Conservation (phyloP, 2,113 vertebrate genomes). For the Ciconia boyciana region DNA sequence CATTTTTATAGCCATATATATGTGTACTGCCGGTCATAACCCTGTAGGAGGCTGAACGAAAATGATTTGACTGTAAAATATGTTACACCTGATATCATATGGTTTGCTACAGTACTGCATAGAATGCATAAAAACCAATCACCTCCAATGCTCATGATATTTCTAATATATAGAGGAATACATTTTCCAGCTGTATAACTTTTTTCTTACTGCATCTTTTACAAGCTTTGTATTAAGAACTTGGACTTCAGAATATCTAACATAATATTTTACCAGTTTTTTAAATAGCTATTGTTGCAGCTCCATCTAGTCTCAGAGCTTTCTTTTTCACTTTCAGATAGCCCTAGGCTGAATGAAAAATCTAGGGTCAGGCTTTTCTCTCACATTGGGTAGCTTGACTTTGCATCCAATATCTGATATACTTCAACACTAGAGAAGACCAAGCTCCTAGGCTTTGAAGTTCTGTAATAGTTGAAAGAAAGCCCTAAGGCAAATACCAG, state of each 20-base stretch:
- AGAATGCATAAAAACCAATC: neutral
- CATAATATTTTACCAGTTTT: neutral
- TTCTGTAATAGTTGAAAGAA: neutral
- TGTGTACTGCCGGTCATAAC: conserved; percentile 36
- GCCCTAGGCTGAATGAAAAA: neutral
- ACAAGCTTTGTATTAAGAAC: neutral
- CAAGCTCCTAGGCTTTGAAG: neutral
- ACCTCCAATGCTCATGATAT: neutral
- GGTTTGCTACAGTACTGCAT: neutral
- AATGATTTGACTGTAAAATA: conserved; percentile 52
- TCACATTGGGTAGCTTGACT: neutral
- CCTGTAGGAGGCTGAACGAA: conserved; percentile 3
- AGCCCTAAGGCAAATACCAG: neutral
- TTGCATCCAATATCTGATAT: neutral
- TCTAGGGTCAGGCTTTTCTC: neutral
- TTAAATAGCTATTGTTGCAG: neutral
- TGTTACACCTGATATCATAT: neutral
- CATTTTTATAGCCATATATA: conserved; percentile 49
- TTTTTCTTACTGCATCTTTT: neutral
- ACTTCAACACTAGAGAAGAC: neutral
- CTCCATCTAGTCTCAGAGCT: neutral
- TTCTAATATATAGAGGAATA: neutral
- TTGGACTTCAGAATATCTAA: neutral
- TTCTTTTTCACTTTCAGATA: neutral
- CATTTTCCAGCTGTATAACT: neutral